phyloP scores from a whole-genome alignment of 2,797 vertebrate genomes.

The Forpus xanthops region DNA sequence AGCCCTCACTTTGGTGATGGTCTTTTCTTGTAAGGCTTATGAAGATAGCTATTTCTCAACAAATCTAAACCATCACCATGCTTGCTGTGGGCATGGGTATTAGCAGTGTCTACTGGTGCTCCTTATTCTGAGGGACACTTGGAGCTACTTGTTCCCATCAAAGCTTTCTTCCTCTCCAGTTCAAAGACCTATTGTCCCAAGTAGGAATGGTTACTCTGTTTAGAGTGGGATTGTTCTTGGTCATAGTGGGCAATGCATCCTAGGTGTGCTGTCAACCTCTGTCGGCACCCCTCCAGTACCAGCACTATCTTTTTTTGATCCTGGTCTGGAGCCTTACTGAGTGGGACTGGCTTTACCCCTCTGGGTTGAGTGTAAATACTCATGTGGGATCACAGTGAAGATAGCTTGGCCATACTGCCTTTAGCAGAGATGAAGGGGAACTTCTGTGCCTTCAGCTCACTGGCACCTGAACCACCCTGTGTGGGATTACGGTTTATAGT shows the following conservation, averaged over 20 bases:
- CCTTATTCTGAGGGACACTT: neutral
- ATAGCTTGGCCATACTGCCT: rapidly evolving
- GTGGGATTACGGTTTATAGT: neutral
- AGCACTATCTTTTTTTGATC: rapidly evolving
- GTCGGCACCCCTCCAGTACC: neutral
- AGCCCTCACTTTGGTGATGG: rapidly evolving
- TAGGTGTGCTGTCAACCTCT: rapidly evolving
- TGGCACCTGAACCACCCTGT: no score
- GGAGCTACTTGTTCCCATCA: neutral
- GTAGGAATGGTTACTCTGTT: neutral
- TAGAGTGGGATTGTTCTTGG: neutral
- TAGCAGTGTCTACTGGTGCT: neutral
- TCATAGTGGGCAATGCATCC: neutral
- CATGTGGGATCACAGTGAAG: neutral
- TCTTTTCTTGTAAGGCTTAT: neutral
- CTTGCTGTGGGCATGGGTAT: rapidly evolving
- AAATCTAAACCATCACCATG: neutral
- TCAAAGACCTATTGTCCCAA: neutral
- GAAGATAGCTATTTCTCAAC: neutral
- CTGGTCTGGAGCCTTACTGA: neutral
- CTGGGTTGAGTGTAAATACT: neutral
- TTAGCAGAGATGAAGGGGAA: neutral
- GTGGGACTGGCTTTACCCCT: neutral
- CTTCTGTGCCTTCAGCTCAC: neutral
- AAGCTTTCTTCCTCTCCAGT: rapidly evolving